Percentiles rank a stretch among this genome's conserved stretches.
Conservation (phyloP, 2,888 invertebrate genomes). For the Cryptosula pallasiana region DNA sequence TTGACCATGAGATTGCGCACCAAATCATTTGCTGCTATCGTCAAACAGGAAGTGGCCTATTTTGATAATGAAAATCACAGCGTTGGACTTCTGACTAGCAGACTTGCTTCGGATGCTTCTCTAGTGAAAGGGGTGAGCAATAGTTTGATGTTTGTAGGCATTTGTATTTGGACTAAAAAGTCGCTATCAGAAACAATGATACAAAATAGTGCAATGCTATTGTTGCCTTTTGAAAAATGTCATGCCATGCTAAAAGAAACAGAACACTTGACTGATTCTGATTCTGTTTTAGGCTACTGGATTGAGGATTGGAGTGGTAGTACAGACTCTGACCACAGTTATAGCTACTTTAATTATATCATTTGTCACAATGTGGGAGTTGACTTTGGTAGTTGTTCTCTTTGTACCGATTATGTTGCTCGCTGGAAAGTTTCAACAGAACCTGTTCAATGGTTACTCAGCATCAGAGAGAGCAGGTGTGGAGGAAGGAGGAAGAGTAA, state of each 20-base stretch:
- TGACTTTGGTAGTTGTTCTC: constrained; percentile 51
- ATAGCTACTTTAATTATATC: constrained; percentile 48
- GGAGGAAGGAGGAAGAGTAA: constrained; percentile 25
- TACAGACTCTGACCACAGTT: constrained; percentile 49
- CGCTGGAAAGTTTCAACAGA: constrained; percentile 44
- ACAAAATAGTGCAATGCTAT: too few species aligned
- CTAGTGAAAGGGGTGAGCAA: constrained; percentile 70
- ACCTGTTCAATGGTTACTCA: constrained; percentile 33
- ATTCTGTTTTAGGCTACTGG: constrained; percentile 50
- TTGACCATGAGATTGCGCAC: constrained; percentile 66
- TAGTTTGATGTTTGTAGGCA: too few species aligned
- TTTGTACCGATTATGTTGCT: constrained; percentile 52
- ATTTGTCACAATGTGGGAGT: constrained; percentile 54
- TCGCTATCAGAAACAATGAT: too few species aligned
- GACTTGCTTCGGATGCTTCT: constrained; percentile 68
- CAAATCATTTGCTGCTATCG: constrained; percentile 30
- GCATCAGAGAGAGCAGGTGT: constrained; percentile 52
- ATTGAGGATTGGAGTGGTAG: constrained; percentile 48
- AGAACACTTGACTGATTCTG: too few species aligned
- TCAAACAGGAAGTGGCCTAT: constrained; percentile 68
- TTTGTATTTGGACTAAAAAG: too few species aligned
- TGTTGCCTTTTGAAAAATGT: too few species aligned
- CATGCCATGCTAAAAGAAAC: too few species aligned
- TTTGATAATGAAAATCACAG: constrained; percentile 67
- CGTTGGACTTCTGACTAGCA: constrained; percentile 66